phyloP scores from a whole-genome alignment of 2,888 invertebrate genomes.

The Trachelus tabidus region DNA sequence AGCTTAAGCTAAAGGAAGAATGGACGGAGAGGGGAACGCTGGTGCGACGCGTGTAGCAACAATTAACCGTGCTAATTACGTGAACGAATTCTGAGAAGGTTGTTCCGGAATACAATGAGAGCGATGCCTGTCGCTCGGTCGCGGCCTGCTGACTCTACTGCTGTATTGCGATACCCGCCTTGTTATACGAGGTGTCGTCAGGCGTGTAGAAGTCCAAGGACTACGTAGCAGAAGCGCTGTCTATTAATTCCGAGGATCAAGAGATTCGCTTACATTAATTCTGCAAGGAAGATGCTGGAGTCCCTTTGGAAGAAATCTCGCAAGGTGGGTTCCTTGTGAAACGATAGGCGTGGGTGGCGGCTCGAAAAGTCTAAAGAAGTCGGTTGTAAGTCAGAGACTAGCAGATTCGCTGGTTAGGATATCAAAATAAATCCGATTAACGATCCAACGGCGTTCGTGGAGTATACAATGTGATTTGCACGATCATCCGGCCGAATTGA shows the following conservation, averaged over 20 bases:
- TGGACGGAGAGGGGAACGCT: slow-evolving; percentile 13
- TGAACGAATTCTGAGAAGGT: slow-evolving; percentile 30
- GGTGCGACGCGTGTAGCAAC: slow-evolving; percentile 18
- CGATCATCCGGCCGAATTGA: not conserved
- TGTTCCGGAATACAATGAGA: slow-evolving; percentile 22
- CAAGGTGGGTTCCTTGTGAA: not conserved
- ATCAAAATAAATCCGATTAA: not conserved
- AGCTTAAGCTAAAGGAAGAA: not conserved
- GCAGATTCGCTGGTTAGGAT: not conserved
- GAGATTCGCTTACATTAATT: not conserved
- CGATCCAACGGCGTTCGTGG: not conserved
- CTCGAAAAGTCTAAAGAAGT: not conserved
- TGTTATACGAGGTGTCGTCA: not conserved
- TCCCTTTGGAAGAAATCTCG: not conserved
- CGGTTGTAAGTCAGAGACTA: not conserved
- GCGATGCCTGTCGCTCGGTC: slow-evolving; percentile 1
- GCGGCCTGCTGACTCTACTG: not conserved
- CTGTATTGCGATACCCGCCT: not conserved
- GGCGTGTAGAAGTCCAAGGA: not conserved
- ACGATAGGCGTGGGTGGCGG: not conserved
- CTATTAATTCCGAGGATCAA: not conserved
- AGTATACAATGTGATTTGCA: not conserved
- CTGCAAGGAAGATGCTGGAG: not conserved
- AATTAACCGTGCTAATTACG: slow-evolving; percentile 32
- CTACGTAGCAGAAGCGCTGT: not conserved